phyloP scores from a whole-genome alignment of 2,797 vertebrate genomes.

The Esox lucius region DNA sequence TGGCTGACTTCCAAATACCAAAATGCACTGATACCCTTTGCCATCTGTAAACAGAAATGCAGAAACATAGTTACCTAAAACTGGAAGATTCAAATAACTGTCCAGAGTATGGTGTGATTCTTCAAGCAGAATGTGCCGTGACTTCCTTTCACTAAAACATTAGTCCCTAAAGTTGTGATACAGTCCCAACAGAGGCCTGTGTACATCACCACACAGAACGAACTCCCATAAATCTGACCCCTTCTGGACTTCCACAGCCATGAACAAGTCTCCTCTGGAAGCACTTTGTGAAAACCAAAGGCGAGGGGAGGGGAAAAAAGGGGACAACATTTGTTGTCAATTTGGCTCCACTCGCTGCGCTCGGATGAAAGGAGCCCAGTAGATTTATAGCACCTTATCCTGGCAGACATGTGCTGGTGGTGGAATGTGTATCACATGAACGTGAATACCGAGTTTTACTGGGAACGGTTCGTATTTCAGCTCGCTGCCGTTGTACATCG shows the following conservation, averaged over 20 bases:
- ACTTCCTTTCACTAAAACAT: constrained; percentile 11
- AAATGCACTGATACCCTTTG: not conserved
- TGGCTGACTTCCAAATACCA: not conserved
- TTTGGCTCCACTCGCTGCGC: constrained; percentile 48
- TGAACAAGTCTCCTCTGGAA: constrained; percentile 47
- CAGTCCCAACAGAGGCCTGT: constrained; percentile 9
- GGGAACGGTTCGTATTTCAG: constrained; percentile 29
- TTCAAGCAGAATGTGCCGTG: constrained; percentile 15
- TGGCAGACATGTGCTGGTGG: constrained; percentile 51
- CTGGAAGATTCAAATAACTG: constrained; percentile 4
- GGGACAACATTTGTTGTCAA: constrained; percentile 65
- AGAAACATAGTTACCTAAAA: constrained; percentile 5
- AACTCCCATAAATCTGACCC: constrained; percentile 33
- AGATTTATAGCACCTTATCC: constrained; percentile 56
- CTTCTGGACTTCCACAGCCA: constrained; percentile 22
- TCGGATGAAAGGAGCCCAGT: constrained; percentile 52
- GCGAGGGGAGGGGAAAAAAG: constrained; percentile 33
- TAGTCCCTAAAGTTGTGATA: constrained; percentile 23
- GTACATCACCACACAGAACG: constrained; percentile 1
- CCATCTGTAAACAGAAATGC: not conserved
- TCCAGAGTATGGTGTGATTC: not conserved
- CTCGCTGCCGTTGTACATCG: constrained; percentile 10
- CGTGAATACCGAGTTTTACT: constrained; percentile 27
- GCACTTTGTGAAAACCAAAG: constrained; percentile 42
- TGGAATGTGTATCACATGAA: constrained; percentile 46